Evolutionary conservation across 2,113 vertebrate species (phyloP), one percentile per base, ranked within the genome.

Genomic region (Cebidichthys violaceus): DNA sequence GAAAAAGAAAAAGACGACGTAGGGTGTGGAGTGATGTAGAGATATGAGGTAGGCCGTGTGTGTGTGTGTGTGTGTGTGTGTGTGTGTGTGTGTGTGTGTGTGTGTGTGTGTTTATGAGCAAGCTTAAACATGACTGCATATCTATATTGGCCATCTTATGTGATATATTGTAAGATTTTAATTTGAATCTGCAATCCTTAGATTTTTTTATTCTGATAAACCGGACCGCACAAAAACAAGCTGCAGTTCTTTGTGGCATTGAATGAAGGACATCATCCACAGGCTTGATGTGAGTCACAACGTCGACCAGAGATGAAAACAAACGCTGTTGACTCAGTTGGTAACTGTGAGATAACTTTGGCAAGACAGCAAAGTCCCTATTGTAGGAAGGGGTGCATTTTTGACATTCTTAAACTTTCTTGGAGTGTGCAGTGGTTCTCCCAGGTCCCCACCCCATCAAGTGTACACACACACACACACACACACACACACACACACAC

Each of bases 371-470:
- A 62, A 64, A 75, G 65, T 67, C n/a, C 52, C 14, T 22, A 33
- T 41, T 2, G 41, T 61, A 73, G 65, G 61, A 79, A 69, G 47
- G 13, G 39, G 10, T 57, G 45, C 66, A 79, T 82, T 76, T 80
- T 33, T 83, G 4, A 81, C 57, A 79, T 81, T 81, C 69, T 52
- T 69, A 20, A 9, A 15, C 22, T 24, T 57, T 50, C 8, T 52
- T 43, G 14, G 59, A 33, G 37, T 37, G 14, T 18, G 27, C 55
- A 57, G 24, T 13, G 43, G 14, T 39, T 60, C 31, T 7, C 24
- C 43, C 22, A 8, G 35, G 13, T 17, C 41, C 24, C 39, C 50
- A 54, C 54, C 62, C 57, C 18, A 13, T 52, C 47, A 39, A 22
- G 55, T 10, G n/a, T 22, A 54, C 5, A 27, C 55, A 39, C 62